phyloP scores from a whole-genome alignment of 2,797 vertebrate species.

The Rhyacichthys aspro region DNA sequence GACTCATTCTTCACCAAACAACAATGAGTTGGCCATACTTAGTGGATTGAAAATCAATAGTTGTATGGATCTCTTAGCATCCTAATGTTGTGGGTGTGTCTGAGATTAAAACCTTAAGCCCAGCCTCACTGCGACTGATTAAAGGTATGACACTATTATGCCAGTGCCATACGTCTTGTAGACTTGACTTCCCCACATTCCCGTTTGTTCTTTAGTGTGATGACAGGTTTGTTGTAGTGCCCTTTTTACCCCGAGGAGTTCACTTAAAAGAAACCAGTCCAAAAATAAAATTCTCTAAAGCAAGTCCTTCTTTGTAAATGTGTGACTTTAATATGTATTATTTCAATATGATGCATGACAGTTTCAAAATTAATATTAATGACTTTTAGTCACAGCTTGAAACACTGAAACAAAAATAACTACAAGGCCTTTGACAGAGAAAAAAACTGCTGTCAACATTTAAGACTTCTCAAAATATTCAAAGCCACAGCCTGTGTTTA shows the following conservation, averaged over 20 bases:
- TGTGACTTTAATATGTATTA: background rate
- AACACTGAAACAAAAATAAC: slow-evolving; percentile 20
- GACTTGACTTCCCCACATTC: background rate
- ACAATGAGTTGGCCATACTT: slow-evolving; percentile 3
- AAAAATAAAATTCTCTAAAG: slow-evolving; percentile 8
- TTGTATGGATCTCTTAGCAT: slow-evolving; percentile 10
- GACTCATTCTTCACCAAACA: slow-evolving; percentile 13
- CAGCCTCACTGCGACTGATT: background rate
- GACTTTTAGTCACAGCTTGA: slow-evolving; percentile 7
- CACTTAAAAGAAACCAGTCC: slow-evolving; percentile 10
- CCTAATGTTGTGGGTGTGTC: slow-evolving; percentile 17
- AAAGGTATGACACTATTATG: background rate
- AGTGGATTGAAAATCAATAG: slow-evolving; percentile 33
- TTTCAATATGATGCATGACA: slow-evolving; percentile 7
- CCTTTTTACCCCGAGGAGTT: background rate
- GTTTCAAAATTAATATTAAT: slow-evolving; percentile 26
- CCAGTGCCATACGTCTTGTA: background rate
- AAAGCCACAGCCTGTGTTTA: slow-evolving; percentile 14
- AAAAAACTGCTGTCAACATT: slow-evolving; percentile 20
- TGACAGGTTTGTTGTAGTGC: background rate
- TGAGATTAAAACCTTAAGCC: slow-evolving; percentile 14
- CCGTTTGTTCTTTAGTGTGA: background rate
- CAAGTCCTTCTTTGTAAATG: background rate
- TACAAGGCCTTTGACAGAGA: slow-evolving; percentile 14
- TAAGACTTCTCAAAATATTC: slow-evolving; percentile 10